A percentile compares a stretch with the other conserved stretches of the same genome.
Evolutionary conservation across 1,140 invertebrate species (phyloP).

Genomic region (Lepidurus couesii): DNA sequence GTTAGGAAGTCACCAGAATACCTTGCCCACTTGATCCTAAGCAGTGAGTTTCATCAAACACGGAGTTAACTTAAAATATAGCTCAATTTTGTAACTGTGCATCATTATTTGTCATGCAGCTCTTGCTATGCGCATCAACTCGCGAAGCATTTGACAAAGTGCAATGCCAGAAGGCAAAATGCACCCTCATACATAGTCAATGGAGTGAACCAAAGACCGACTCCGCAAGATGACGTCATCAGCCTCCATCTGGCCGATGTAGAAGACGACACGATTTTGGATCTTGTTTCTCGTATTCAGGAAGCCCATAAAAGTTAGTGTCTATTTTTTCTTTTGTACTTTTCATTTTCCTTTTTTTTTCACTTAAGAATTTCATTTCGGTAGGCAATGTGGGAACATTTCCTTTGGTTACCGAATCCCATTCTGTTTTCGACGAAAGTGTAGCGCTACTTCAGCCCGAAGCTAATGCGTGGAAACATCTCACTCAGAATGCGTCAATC

Average conservation of each 20-base stretch:
- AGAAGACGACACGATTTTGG: conserved; percentile 27
- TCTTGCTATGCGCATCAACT: conserved; percentile 67
- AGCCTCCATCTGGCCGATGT: conserved; percentile 16
- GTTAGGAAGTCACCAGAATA: conserved; percentile 37
- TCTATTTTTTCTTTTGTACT: neutral
- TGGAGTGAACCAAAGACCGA: conserved; percentile 53
- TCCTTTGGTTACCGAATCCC: conserved; percentile 35
- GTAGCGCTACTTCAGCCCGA: conserved; percentile 57
- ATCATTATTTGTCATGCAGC: conserved; percentile 39
- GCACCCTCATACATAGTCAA: conserved; percentile 55
- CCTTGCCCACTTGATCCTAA: conserved; percentile 44
- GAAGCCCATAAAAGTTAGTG: conserved; percentile 27
- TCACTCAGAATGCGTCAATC: conserved; percentile 63
- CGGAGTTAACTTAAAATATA: neutral
- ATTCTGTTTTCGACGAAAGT: conserved; percentile 47
- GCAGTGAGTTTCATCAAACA: conserved; percentile 41
- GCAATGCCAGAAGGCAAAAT: conserved; percentile 58
- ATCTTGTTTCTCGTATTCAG: neutral
- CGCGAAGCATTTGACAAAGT: conserved; percentile 66
- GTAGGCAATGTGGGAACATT: conserved; percentile 30
- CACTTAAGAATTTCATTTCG: neutral
- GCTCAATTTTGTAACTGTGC: conserved; percentile 7
- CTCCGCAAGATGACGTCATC: conserved; percentile 33
- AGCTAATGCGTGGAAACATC: conserved; percentile 57
- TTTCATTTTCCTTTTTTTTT: neutral